A percentile compares a stretch with the other conserved stretches of the same genome.
phyloP scores from a whole-genome alignment of 2,888 invertebrate genomes.

The Zaprionus bogoriensis region DNA sequence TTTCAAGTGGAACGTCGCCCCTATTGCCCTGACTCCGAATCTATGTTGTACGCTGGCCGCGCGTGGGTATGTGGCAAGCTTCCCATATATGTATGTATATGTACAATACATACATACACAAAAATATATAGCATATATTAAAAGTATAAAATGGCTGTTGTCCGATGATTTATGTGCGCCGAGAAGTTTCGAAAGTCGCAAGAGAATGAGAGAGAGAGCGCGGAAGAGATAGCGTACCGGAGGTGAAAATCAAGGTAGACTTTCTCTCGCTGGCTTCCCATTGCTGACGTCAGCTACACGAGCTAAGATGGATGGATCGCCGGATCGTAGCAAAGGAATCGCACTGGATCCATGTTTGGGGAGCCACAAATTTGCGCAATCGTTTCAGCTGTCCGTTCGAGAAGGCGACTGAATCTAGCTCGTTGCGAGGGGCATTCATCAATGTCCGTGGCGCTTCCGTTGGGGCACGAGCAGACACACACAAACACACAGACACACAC shows the following conservation, averaged over 20 bases:
- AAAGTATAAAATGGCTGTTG: slow-evolving; percentile 63
- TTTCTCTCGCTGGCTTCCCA: slow-evolving; percentile 60
- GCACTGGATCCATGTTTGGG: slow-evolving; percentile 37
- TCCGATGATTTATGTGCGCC: slow-evolving; percentile 70
- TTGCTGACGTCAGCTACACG: slow-evolving; percentile 27
- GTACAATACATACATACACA: slow-evolving; percentile 9
- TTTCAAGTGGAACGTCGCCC: slow-evolving; percentile 74
- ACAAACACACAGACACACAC: slow-evolving; percentile 12
- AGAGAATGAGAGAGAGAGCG: background rate
- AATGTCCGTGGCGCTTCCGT: slow-evolving; percentile 71
- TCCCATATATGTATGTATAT: slow-evolving; percentile 17
- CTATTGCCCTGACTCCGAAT: slow-evolving; percentile 40
- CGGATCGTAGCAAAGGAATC: slow-evolving; percentile 48
- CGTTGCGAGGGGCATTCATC: slow-evolving; percentile 62
- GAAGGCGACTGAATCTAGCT: slow-evolving; percentile 1
- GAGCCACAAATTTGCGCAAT: slow-evolving; percentile 34
- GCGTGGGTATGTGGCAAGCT: slow-evolving; percentile 52
- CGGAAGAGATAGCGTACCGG: slow-evolving; percentile 13
- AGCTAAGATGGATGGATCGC: slow-evolving; percentile 58
- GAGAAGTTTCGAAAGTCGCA: slow-evolving; percentile 63
- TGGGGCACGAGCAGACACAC: slow-evolving; percentile 29
- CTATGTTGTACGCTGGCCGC: slow-evolving; percentile 31
- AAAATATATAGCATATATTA: slow-evolving; percentile 15
- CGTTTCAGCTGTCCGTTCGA: slow-evolving; percentile 18
- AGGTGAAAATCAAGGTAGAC: slow-evolving; percentile 47